Percentiles rank a stretch among this genome's conserved stretches.
These are phyloP conservation scores for Rhagonycha lutea DNA, from an alignment of 2,888 invertebrate species.

Conservation along the genomic window DNA sequence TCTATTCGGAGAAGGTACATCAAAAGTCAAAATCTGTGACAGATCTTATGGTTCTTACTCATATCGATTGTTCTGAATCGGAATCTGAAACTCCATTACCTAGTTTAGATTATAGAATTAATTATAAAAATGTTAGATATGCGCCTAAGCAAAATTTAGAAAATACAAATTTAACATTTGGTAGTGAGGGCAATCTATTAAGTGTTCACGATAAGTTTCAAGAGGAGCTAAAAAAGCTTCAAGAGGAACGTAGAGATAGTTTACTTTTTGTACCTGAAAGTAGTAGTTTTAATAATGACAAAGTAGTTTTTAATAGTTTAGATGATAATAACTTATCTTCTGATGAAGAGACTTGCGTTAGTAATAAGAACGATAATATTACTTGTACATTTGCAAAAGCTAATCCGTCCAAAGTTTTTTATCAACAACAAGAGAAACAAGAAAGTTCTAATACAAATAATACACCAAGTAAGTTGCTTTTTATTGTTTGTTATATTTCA, in stretches of 20 bases:
- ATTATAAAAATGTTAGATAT: conserved; percentile 53
- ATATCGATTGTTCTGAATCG: conserved; percentile 66
- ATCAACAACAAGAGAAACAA: background rate
- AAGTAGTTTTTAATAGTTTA: conserved; percentile 18
- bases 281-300: conserved; percentile 35
- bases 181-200: conserved; percentile 62
- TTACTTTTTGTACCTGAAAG: conserved; percentile 55
- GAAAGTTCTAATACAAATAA: background rate
- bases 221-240: conserved; percentile 58
- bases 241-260: conserved; percentile 54
- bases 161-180: conserved; percentile 52
- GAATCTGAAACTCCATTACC: conserved; percentile 59
- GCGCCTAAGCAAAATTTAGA: conserved; percentile 48
- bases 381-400: conserved; percentile 19
- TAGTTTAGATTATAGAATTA: conserved; percentile 50
- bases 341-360: conserved; percentile 6
- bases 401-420: background rate
- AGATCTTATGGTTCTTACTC: conserved; percentile 69
- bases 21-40: conserved; percentile 70
- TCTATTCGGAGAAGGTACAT: conserved; percentile 65
- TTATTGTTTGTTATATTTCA: background rate
- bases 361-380: background rate
- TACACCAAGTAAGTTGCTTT: conserved; percentile 7
- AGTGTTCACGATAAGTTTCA: conserved; percentile 61
- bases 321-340: conserved; percentile 11